phyloP scores from a whole-genome alignment of 2,797 vertebrate species.

The Acanthornis magna region DNA sequence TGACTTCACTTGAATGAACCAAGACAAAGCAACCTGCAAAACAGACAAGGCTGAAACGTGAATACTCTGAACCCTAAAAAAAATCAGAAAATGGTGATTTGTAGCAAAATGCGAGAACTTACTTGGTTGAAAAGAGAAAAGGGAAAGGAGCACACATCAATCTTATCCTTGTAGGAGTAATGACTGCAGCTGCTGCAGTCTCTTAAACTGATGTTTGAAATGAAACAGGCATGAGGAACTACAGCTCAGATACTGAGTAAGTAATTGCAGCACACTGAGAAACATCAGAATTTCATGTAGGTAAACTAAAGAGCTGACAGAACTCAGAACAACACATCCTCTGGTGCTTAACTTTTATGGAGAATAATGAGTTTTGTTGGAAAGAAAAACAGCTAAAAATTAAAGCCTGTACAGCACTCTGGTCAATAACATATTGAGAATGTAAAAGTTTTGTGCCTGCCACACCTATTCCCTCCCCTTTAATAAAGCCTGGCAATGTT shows the following conservation, averaged over 20 bases:
- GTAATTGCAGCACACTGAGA: neutral
- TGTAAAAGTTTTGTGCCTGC: neutral
- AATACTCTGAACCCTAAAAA: neutral
- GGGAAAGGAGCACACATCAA: neutral
- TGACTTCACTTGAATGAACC: neutral
- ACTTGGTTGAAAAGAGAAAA: slow-evolving; percentile 1
- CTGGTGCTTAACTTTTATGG: neutral
- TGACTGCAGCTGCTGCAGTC: neutral
- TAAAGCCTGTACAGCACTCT: neutral
- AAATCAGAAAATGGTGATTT: neutral
- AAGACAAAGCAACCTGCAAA: slow-evolving; percentile 49
- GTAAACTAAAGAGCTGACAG: neutral
- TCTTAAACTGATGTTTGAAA: neutral
- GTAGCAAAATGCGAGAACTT: neutral
- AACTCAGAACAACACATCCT: neutral
- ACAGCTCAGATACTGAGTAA: neutral
- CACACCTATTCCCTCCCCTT: slow-evolving; percentile 8
- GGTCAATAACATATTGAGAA: neutral
- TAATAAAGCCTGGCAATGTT: neutral
- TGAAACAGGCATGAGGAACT: neutral
- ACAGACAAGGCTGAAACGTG: slow-evolving; percentile 44
- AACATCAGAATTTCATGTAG: neutral
- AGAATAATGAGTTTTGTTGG: neutral
- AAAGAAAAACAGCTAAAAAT: neutral
- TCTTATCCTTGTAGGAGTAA: neutral